These are phyloP conservation scores for Drosophila saltans DNA, from an alignment of 1,140 invertebrate genomes.

Conservation along the genomic window DNA sequence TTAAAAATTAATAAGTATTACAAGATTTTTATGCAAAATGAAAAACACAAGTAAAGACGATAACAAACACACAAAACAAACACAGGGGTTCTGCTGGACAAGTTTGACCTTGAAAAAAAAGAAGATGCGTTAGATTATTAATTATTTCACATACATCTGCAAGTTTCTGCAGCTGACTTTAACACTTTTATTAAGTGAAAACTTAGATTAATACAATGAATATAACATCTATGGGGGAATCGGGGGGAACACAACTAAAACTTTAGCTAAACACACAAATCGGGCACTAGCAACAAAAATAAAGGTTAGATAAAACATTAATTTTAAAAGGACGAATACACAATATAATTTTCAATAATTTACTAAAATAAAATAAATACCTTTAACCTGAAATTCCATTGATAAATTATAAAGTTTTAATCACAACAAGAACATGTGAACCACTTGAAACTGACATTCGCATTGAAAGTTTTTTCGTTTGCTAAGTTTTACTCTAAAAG, in stretches of 20 bases:
- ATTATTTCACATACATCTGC: neutral
- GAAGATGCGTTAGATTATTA: slow-evolving; percentile 7
- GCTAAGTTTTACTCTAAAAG: neutral
- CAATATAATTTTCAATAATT: neutral
- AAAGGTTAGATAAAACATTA: slow-evolving; percentile 3
- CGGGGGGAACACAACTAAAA: neutral
- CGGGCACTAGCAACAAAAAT: slow-evolving; percentile 26
- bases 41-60: too few species aligned
- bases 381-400: too few species aligned
- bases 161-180: too few species aligned
- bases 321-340: slow-evolving; percentile 25
- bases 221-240: too few species aligned
- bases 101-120: neutral
- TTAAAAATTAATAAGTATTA: too few species aligned
- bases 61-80: neutral
- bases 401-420: too few species aligned
- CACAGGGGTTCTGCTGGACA: neutral
- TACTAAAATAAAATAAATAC: too few species aligned
- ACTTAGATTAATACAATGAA: too few species aligned
- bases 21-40: too few species aligned
- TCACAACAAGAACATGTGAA: too few species aligned
- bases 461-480: neutral
- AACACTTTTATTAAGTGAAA: too few species aligned
- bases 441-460: neutral
- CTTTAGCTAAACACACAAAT: slow-evolving; percentile 18